Base-by-base conservation (phyloP, 2,888 invertebrate genomes). In the Synanthedon tipuliformis region DNA sequence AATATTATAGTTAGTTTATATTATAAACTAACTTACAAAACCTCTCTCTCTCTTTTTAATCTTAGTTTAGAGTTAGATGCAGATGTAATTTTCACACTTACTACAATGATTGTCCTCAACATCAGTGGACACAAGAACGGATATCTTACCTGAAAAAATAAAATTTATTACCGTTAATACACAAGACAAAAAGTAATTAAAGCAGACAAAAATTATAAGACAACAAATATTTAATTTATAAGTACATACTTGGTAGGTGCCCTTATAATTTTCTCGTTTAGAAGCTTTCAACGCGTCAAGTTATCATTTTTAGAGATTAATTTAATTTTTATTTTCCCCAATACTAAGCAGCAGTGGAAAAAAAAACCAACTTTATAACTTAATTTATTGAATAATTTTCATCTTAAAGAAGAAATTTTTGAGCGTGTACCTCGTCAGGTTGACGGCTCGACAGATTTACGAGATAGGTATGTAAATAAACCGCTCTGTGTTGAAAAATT, bases 401-500 rank as follows among this genome's bases (percentile, higher is more conserved):
- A 16, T n/a, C 52, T 40, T 45, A n/a, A 13, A 45, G 45, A 45
- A 45, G 13, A 45, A 11, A 5, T 49, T 49, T 49, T 12, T 16
- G 13, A 16, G 55, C 23, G 23, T 16, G 53, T 57, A 65, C 59
- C 60, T 66, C 61, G 66, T 65, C 61, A 60, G 57, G 58, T 59
- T 45, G 45, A 45, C 45, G 15, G 59, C 64, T 59, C 52, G 62
- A 67, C 68, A 69, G 71, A 74, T 77, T 71, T 66, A 70, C 62
- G 65, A 73, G 69, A 76, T 75, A 78, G 72, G 71, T 73, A 76
- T 78, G 78, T 75, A 34, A 34, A 34, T 34, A 34, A 34, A 74
- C 61, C 69, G 64, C 58, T 61, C 63, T 68, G 61, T 66, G 73
- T 75, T 73, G 66, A 75, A 76, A 81, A 79, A 79, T 72, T 71